phyloP scores from a whole-genome alignment of 2,888 invertebrate species.

The Folsomia candida region DNA sequence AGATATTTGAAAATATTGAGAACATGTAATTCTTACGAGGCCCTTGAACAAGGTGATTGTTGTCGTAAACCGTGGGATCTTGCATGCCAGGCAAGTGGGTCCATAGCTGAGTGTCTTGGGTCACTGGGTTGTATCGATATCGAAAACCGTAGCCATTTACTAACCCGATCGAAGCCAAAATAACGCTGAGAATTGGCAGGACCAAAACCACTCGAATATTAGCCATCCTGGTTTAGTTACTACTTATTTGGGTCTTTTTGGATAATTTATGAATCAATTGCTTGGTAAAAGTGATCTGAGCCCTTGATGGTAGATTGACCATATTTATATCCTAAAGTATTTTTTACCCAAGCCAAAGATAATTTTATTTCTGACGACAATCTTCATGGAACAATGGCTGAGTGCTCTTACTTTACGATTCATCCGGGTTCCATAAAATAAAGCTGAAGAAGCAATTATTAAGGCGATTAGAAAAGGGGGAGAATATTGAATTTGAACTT shows the following conservation, averaged over 20 bases:
- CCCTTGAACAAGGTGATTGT: neutral
- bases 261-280: neutral
- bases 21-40: neutral
- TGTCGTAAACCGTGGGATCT: neutral
- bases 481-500: neutral
- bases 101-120: constrained; percentile 9
- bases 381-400: neutral
- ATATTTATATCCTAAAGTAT: neutral
- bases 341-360: neutral
- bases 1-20: neutral
- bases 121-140: constrained; percentile 6
- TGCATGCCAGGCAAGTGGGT: constrained; percentile 4
- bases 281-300: too few relatives aligned
- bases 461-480: neutral
- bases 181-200: neutral
- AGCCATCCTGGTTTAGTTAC: neutral
- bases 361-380: neutral
- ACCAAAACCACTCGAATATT: neutral
- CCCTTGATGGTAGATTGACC: neutral
- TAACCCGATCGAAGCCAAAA: neutral
- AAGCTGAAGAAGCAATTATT: neutral
- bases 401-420: neutral
- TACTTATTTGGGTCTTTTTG: neutral
- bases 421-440: neutral
- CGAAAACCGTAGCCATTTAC: neutral